phyloP scores from a whole-genome alignment of 2,113 vertebrate genomes.

The Brachypteracias leptosomus region DNA sequence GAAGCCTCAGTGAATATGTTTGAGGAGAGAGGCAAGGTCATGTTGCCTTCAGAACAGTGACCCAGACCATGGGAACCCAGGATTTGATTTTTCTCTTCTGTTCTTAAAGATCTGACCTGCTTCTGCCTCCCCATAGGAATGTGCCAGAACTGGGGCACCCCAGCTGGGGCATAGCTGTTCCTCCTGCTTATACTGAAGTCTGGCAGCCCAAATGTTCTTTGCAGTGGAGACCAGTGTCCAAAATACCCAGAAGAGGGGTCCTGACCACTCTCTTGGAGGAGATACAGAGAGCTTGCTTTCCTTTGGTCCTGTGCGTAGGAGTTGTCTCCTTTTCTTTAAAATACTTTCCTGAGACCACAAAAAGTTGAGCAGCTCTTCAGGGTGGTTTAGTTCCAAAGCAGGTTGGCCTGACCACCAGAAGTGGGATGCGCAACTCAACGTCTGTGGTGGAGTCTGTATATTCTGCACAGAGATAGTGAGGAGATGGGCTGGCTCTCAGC shows the following conservation, averaged over 20 bases:
- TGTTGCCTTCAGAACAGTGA: background rate
- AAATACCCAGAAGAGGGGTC: background rate
- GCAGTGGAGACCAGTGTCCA: background rate
- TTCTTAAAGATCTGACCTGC: background rate
- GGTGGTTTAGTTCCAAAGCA: background rate
- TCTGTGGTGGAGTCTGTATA: background rate
- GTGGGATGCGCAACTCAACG: background rate
- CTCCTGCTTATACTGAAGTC: background rate
- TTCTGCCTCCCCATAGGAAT: background rate
- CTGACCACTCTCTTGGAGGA: background rate
- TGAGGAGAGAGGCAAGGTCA: background rate
- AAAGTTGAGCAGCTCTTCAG: background rate
- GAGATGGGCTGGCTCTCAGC: background rate
- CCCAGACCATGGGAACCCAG: background rate
- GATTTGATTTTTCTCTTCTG: background rate
- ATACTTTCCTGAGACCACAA: background rate
- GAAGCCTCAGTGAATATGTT: background rate
- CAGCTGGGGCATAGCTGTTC: background rate
- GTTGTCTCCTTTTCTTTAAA: background rate
- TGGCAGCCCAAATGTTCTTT: background rate
- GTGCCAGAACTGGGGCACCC: background rate
- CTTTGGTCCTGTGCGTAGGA: accelerated
- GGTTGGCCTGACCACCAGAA: background rate
- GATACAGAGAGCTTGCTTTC: background rate
- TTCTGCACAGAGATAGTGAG: background rate